phyloP scores from a whole-genome alignment of 2,113 vertebrate genomes.

The Antidorcas marsupialis region DNA sequence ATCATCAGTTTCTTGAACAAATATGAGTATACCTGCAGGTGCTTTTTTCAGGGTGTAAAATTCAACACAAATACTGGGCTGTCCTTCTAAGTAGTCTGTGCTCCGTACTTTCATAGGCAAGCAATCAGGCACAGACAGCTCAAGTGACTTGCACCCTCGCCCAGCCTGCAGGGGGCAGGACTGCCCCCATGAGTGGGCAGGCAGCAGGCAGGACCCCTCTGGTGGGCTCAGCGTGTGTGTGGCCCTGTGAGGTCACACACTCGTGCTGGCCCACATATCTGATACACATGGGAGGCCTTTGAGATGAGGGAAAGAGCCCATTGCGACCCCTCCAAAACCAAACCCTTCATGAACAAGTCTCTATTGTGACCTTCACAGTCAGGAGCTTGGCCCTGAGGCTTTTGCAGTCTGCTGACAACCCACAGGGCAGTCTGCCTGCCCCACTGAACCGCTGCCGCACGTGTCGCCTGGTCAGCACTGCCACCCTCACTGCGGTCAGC shows the following conservation, averaged over 20 bases:
- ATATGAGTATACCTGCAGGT: neutral
- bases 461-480: neutral
- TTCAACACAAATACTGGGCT: neutral
- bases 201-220: neutral
- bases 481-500: neutral
- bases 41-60: neutral
- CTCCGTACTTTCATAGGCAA: neutral
- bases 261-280: fast-evolving
- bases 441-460: neutral
- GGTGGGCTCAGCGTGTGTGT: fast-evolving
- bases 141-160: neutral
- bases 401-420: neutral
- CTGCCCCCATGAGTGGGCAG: neutral
- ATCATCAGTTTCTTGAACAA: neutral
- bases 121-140: neutral
- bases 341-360: neutral
- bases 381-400: neutral
- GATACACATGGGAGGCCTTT: neutral
- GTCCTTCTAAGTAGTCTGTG: too few species aligned
- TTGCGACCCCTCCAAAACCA: neutral
- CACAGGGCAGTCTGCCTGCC: neutral
- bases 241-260: neutral
- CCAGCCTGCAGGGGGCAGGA: neutral
- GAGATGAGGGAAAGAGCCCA: fast-evolving
- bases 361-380: neutral